Base-by-base conservation (phyloP, 2,888 invertebrate species). In the Polietes domitor region DNA sequence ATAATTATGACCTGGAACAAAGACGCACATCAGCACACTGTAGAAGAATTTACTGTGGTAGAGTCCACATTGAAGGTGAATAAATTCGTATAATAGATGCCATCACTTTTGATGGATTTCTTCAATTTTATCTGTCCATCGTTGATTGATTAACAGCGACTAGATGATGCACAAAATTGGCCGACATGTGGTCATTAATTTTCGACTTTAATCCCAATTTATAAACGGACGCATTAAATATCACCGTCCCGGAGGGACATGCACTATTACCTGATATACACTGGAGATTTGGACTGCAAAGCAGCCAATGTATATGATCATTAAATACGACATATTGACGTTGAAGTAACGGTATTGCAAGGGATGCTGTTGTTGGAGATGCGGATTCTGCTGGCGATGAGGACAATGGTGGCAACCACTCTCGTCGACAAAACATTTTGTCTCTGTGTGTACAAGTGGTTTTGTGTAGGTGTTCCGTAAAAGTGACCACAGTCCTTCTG, bases 11-110 rank as follows among this genome's bases (percentile, higher is more conserved):
- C 96, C 96, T 12, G 95, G 94, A 43, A 97, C 95, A 86, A 96
- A 93, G 76, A 97, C 94, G 85, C 97, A 93, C 81, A 97, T 93
- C 0, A 97, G 96, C 78, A 97, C 91, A 89, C 97, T 96, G 89
- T 96, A 96, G 90, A 96, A 97, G 90, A 97, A 96, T 85, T 97
- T 96, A 86, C 96, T 96, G 68, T 96, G 94, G 96, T 96, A 43
- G 97, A 97, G 91, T 97, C 97, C 83, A 97, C 95, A 92, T 97
- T 96, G 89, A 97, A 94, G 4, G 97, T 97, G 91, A 97, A 97
- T 77, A 97, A 93, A 88, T 96, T 96, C 0, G 97, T 97, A 90
- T 97, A 97, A 86, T 95, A 95, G 41, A 96, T 93, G 84, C 97
- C 97, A 88, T 96, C 95, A 92, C 97, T 97, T 89, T 95, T 94